Conservation (phyloP, 2,113 vertebrate species). For the Pseudopipra pipra region DNA sequence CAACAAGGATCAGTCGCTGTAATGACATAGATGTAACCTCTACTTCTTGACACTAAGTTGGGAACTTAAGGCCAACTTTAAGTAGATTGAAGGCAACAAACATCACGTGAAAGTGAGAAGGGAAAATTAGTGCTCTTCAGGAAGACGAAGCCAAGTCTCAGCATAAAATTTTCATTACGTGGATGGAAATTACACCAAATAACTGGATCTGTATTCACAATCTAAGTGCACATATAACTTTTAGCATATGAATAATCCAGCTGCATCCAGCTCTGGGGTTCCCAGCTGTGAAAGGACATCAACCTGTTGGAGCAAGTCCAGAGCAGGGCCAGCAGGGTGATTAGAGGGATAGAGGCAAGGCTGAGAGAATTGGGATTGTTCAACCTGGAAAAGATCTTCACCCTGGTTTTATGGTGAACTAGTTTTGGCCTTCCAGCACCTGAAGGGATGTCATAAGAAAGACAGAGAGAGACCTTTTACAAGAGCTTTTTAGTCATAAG, state of each 20-base stretch:
- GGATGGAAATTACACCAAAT: background rate
- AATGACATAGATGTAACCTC: background rate
- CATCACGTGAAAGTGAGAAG: background rate
- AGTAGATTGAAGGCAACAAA: background rate
- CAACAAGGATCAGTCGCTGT: fast-evolving
- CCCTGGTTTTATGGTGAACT: background rate
- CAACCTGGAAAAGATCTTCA: background rate
- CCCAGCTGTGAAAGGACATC: background rate
- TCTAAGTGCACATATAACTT: fast-evolving
- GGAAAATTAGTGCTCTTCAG: background rate
- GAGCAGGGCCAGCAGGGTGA: background rate
- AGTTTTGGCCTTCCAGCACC: background rate
- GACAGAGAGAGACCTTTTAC: background rate
- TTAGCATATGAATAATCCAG: background rate
- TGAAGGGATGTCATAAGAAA: background rate
- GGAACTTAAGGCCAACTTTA: background rate
- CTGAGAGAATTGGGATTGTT: background rate
- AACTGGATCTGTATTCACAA: background rate
- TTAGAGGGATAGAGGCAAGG: background rate
- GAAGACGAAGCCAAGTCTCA: background rate
- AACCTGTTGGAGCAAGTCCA: background rate
- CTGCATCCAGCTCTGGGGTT: too few species aligned
- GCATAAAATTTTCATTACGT: background rate
- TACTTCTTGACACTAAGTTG: background rate
- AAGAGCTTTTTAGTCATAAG: background rate